A percentile compares a stretch with the other conserved stretches of the same genome.
These are phyloP conservation scores for Muraenolepis orangiensis DNA, from an alignment of 2,797 vertebrate species.

Conservation along the genomic window DNA sequence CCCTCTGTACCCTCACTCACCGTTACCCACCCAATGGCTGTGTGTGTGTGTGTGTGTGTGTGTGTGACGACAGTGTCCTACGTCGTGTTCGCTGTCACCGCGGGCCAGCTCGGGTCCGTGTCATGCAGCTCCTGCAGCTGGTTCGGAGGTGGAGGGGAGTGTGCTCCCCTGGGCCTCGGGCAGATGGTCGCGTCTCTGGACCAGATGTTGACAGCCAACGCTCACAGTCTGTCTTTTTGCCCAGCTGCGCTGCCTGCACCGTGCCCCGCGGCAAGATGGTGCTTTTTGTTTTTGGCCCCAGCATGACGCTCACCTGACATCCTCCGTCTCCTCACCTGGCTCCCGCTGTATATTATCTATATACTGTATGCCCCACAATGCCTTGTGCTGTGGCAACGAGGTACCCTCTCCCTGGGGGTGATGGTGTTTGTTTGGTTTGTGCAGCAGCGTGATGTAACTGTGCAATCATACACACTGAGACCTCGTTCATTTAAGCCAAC, in stretches of 20 bases:
- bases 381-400: conserved; percentile 21
- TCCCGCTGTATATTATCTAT: conserved; percentile 49
- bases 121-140: conserved; percentile 67
- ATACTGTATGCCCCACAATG: conserved; percentile 29
- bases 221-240: conserved; percentile 65
- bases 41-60: too few relatives aligned
- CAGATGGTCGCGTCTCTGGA: conserved; percentile 75
- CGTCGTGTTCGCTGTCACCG: conserved; percentile 44
- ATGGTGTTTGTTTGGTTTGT: conserved; percentile 39
- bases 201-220: conserved; percentile 76
- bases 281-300: conserved; percentile 51
- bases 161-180: conserved; percentile 48
- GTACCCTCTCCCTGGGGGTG: not conserved
- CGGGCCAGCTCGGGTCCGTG: conserved; percentile 47
- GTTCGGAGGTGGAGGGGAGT: conserved; percentile 53
- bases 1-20: conserved; percentile 7
- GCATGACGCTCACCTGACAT: conserved; percentile 65
- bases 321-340: conserved; percentile 49
- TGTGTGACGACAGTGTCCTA: conserved; percentile 54
- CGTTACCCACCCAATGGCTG: conserved; percentile 8
- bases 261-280: conserved; percentile 42
- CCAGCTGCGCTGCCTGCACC: conserved; percentile 59
- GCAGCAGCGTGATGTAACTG: not conserved
- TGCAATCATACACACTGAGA: not conserved
- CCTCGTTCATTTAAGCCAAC: not conserved